phyloP scores from a whole-genome alignment of 2,113 vertebrate species.

The Trichechus manatus region DNA sequence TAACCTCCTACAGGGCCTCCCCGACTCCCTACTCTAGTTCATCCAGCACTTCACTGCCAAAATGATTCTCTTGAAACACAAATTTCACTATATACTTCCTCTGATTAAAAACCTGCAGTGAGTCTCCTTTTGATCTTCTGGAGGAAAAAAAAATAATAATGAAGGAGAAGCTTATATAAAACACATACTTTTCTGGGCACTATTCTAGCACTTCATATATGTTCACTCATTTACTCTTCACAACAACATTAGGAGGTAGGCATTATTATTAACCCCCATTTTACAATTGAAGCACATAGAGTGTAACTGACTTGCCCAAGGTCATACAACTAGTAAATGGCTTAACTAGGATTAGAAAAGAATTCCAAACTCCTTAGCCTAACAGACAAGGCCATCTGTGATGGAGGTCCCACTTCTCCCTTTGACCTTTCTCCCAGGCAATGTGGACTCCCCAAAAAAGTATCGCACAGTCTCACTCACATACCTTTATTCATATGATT shows the following conservation, averaged over 20 bases:
- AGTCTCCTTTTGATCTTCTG: neutral
- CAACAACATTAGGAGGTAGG: neutral
- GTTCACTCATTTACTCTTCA: too few species aligned
- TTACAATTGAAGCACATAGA: neutral
- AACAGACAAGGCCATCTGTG: neutral
- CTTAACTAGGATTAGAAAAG: neutral
- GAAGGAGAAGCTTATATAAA: neutral
- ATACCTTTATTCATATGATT: neutral
- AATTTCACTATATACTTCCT: neutral
- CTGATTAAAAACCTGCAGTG: neutral
- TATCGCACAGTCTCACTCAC: neutral
- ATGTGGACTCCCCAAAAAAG: neutral
- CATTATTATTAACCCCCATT: neutral
- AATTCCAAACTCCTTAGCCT: neutral
- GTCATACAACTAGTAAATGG: too few species aligned
- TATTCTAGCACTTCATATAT: accelerated
- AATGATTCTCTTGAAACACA: neutral
- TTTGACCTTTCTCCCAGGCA: neutral
- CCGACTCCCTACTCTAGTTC: neutral
- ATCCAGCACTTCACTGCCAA: neutral
- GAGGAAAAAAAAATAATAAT: neutral
- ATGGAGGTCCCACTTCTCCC: neutral
- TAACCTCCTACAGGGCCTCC: too few species aligned
- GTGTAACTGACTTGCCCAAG: neutral
- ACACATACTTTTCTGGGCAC: neutral